Evolutionary conservation across 2,888 invertebrate genomes (phyloP).

Genomic region (Monoplex corrugatus): DNA sequence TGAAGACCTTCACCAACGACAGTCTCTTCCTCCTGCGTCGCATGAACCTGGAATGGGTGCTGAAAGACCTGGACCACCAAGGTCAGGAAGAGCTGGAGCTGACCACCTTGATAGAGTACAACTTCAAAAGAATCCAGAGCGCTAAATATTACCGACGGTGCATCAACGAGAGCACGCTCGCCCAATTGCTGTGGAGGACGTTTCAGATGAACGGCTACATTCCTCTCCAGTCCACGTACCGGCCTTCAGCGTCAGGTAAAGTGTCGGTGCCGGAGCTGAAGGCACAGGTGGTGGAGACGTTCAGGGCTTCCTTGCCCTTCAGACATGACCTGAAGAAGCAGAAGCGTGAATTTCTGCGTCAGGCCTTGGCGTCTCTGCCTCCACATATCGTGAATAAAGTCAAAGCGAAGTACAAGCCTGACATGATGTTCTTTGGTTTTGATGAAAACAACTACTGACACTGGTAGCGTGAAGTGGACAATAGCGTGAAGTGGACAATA

Average conservation of each 20-base stretch:
- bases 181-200: constrained; percentile 61
- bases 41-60: constrained; percentile 52
- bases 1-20: constrained; percentile 63
- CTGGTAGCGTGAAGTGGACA: no score
- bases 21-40: constrained; percentile 56
- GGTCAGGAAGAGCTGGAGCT: constrained; percentile 56
- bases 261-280: neutral
- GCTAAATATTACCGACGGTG: constrained; percentile 48
- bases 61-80: constrained; percentile 38
- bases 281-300: neutral
- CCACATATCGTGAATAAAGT: neutral
- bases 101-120: constrained; percentile 55
- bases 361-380: constrained; percentile 16
- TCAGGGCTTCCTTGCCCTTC: neutral
- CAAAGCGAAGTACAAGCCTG: constrained; percentile 29
- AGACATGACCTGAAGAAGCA: constrained; percentile 14
- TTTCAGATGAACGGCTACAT: constrained; percentile 65
- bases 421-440: constrained; percentile 40
- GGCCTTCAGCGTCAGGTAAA: neutral
- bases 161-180: constrained; percentile 47
- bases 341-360: neutral
- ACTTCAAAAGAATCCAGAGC: constrained; percentile 54
- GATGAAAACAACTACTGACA: constrained; percentile 9
- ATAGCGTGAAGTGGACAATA: no score
- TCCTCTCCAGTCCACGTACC: constrained; percentile 35